Conservation (phyloP, 1,140 invertebrate species). For the Ladona fulva region DNA sequence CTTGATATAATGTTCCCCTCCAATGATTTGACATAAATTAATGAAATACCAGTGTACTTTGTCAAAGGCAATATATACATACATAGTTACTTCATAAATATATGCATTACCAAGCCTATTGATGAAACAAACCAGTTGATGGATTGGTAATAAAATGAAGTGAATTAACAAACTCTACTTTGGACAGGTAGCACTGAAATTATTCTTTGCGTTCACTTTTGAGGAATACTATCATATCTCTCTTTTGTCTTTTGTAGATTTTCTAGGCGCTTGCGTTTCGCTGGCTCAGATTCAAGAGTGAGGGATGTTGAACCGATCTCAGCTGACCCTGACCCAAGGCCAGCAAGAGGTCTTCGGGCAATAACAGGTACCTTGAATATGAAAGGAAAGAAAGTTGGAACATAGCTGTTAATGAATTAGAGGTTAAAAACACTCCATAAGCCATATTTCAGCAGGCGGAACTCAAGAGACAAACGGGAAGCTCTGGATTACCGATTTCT, state of each 20-base stretch:
- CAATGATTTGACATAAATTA: too few relatives aligned
- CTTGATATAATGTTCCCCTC: too few relatives aligned
- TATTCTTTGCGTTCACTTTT: not conserved
- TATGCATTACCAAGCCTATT: not conserved
- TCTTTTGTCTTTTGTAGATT: not conserved
- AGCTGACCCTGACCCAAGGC: not conserved
- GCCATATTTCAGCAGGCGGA: too few relatives aligned
- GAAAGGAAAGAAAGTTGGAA: slow-evolving; percentile 12
- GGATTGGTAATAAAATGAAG: not conserved
- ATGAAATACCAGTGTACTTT: too few relatives aligned
- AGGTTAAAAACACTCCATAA: too few relatives aligned
- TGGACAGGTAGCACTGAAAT: not conserved
- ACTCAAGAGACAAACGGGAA: too few relatives aligned
- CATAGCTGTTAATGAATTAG: slow-evolving; percentile 84
- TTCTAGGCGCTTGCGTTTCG: not conserved
- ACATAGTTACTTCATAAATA: not conserved
- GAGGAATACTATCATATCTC: not conserved
- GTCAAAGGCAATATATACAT: not conserved
- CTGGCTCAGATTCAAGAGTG: not conserved
- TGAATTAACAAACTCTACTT: not conserved
- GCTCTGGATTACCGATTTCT: too few relatives aligned
- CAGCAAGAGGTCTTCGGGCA: not conserved
- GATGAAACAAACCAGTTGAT: not conserved
- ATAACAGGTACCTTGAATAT: not conserved
- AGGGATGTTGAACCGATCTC: not conserved